Percentiles rank a stretch among this genome's conserved stretches.
Evolutionary conservation across 2,797 vertebrate genomes (phyloP).

Genomic region (Spinus pinus): DNA sequence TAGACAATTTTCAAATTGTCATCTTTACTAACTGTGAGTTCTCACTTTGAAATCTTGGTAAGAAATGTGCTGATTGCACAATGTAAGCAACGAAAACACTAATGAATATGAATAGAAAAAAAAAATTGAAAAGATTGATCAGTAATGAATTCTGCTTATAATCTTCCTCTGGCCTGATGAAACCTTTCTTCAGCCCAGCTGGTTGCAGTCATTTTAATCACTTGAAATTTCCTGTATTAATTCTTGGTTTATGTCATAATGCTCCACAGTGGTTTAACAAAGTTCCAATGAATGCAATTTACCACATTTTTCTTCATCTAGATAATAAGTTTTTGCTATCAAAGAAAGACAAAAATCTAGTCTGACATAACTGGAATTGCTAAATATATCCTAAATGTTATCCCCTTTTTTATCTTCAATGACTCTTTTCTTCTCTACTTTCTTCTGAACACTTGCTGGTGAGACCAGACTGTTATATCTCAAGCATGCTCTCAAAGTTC

Average conservation of each 20-base stretch:
- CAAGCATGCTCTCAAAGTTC: background rate
- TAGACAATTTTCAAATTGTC: background rate
- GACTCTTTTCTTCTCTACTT: background rate
- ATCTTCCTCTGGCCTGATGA: constrained; percentile 12
- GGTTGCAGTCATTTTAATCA: background rate
- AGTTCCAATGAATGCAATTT: background rate
- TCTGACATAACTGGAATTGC: background rate
- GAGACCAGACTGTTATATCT: background rate
- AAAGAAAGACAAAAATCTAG: background rate
- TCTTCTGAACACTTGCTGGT: background rate
- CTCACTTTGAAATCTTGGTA: background rate
- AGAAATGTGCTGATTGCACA: background rate
- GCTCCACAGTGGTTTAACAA: background rate
- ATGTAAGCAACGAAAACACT: background rate
- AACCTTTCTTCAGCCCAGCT: constrained; percentile 19
- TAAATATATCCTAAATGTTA: background rate
- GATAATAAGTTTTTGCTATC: background rate
- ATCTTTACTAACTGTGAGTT: background rate
- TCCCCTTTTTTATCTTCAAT: background rate
- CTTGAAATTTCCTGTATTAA: constrained; percentile 18
- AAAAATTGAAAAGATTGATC: background rate
- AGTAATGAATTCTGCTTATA: background rate
- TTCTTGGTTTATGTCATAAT: background rate
- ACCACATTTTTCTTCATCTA: background rate
- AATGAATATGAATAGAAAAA: constrained; percentile 14